Evolutionary conservation across 2,888 invertebrate species (phyloP).

Genomic region (Mimumesa dahlbomi): DNA sequence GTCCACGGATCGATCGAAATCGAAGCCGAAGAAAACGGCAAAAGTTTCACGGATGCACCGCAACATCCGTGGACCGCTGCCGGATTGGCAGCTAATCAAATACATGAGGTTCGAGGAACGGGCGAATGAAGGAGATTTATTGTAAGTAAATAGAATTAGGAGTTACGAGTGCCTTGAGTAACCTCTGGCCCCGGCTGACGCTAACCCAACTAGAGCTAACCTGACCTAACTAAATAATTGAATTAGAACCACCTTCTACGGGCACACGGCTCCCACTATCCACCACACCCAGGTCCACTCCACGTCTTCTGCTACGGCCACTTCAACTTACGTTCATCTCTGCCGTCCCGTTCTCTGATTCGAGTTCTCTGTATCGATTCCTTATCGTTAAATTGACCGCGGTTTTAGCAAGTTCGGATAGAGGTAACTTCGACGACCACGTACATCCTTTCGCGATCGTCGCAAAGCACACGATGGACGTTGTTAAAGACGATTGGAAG

Average conservation of each 20-base stretch:
- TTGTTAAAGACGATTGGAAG: too few species aligned
- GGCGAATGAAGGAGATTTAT: conserved; percentile 65
- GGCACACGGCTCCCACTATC: conserved; percentile 14
- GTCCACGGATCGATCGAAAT: not conserved
- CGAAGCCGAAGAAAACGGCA: conserved; percentile 12
- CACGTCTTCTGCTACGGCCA: conserved; percentile 27
- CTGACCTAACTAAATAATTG: conserved; percentile 71
- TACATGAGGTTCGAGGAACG: conserved; percentile 35
- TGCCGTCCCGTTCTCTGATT: conserved; percentile 3
- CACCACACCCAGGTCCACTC: conserved; percentile 24
- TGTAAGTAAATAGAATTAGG: conserved; percentile 71
- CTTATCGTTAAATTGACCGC: conserved; percentile 29
- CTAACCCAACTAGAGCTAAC: conserved; percentile 63
- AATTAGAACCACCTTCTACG: conserved; percentile 63
- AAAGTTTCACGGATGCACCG: conserved; percentile 6
- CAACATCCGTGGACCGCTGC: not conserved
- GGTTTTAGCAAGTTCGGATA: conserved; percentile 15
- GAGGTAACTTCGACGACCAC: too few species aligned
- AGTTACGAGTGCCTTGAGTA: conserved; percentile 67
- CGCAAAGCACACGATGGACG: too few species aligned
- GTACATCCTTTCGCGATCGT: too few species aligned
- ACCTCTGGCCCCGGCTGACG: conserved; percentile 64
- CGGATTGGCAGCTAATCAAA: conserved; percentile 57
- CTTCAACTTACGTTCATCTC: conserved; percentile 15
- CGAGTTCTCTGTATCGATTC: conserved; percentile 10